Evolutionary conservation across 2,888 invertebrate genomes (phyloP), one percentile per base, ranked within the genome.

Genomic region (Tetheella fluctuosa): DNA sequence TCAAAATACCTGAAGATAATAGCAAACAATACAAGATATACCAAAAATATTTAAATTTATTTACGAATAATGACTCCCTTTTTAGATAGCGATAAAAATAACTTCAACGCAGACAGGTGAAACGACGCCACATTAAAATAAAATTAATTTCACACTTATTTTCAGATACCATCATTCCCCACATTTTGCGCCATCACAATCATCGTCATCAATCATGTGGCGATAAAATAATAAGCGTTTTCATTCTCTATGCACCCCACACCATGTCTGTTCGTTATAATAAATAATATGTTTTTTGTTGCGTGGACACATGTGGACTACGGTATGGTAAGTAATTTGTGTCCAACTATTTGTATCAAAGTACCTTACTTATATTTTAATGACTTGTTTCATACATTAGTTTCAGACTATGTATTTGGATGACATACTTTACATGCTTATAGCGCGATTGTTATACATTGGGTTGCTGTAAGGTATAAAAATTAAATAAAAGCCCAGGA

Each of bases 221-320:
- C 84, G 87, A 87, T 89, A 87, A 88, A 86, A 89, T 88, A 86
- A 86, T 86, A 85, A 86, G 76, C 76, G 79, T 83, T 85, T 85
- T 80, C 85, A 86, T 86, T 88, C 80, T 83, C 76, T 88, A 90
- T 90, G 85, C 90, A 89, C 90, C 90, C 90, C 84, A 70, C 77
- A 75, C 77, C 75, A 70, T 58, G 59, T 61, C 56, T 59, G 58
- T 79, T 84, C 79, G 83, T 84, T 82, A 84, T 73, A 77, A 73
- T n/a, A n/a, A 39, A 79, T 84, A 84, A 87, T 85, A 81, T 80
- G 76, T 80, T 85, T 84, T 86, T 85, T 88, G 80, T 82, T 65
- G 64, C 64, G 60, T 69, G 79, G 83, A 76, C 87, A 84, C 88
- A 89, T 88, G 86, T 86, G 88, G 71, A 71, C 65, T 67, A 61